Evolutionary conservation across 2,113 vertebrate species (phyloP).

Genomic region (Platanista minor): DNA sequence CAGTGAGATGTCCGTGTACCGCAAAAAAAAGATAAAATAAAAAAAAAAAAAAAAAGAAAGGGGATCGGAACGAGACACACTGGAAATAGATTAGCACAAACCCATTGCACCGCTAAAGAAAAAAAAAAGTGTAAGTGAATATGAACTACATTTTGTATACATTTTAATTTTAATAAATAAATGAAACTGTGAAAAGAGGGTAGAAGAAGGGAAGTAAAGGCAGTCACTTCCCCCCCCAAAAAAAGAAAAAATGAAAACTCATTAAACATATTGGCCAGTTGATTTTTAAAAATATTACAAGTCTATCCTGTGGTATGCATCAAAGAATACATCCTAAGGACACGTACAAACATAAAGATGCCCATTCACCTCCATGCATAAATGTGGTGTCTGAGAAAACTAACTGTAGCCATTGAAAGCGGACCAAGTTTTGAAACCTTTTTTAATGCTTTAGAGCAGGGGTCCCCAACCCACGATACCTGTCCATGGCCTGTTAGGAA

Average conservation of each 20-base stretch:
- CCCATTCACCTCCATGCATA: not conserved
- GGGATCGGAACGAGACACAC: not conserved
- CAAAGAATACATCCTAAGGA: not conserved
- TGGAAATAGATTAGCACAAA: not conserved
- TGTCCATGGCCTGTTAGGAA: no score
- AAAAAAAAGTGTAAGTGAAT: not conserved
- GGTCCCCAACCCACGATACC: no score
- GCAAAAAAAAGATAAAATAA: no score
- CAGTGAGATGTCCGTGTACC: no score
- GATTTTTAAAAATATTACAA: not conserved
- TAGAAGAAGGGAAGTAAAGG: not conserved
- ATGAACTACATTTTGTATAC: not conserved
- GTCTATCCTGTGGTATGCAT: not conserved
- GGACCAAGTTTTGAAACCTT: not conserved
- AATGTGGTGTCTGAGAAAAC: not conserved
- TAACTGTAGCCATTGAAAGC: not conserved
- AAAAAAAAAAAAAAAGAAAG: no score
- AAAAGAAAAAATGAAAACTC: not conserved
- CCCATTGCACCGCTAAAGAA: not conserved
- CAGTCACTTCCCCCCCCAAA: not conserved
- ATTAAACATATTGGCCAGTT: not conserved
- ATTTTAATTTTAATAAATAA: not conserved
- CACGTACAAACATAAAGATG: not conserved
- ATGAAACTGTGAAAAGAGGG: not conserved
- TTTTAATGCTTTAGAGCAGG: not conserved